Evolutionary conservation across 2,113 vertebrate species (phyloP), one percentile per base, ranked within the genome.

Genomic region (Rhinolophus ferrumequinum): DNA sequence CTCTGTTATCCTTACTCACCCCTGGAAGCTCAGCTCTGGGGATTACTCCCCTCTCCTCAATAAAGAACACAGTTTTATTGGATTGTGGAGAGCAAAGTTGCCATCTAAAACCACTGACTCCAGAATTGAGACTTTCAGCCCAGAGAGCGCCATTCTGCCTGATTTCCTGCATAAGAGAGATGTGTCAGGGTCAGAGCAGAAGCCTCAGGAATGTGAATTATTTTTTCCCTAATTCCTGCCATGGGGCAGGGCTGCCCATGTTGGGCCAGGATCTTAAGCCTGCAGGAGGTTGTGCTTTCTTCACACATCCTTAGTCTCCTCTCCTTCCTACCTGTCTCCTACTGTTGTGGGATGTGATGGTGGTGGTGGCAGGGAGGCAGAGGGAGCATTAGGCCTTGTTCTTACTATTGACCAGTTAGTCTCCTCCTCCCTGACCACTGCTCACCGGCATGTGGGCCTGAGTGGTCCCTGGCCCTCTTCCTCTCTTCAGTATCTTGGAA

Each of bases 201-300:
- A 95, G 90, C 93, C 93, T 94, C 89, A 96, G 88, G 92, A 96
- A 94, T 82, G 91, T 83, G 86, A 86, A 21, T 93, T 79, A 52
- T 94, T 73, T 90, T 62, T 8, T 41, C 52, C 30, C 5, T 33
- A 33, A 90, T 85, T 93, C 69, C 75, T 95, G 89, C 81, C 58
- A 30, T n/a, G 41, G 85, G 79, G 64, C 73, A 96, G 21, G 38
- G 44, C 80, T 94, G 52, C 72, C 66, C 80, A 19, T 77, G 60
- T 72, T 83, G 47, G 44, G 44, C 35, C 73, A 30, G 54, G 83
- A 72, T 92, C 58, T 70, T 95, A 62, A 8, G 62, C 73, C 47
- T 56, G 41, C 18, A 69, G 64, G 44, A 79, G 44, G 18, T 80
- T 80, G 15, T 69, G 7, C 70, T 92, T 28, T 83, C 82, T 47